Base-by-base conservation (phyloP, 2,888 invertebrate species). In the Chymomyza amoena region DNA sequence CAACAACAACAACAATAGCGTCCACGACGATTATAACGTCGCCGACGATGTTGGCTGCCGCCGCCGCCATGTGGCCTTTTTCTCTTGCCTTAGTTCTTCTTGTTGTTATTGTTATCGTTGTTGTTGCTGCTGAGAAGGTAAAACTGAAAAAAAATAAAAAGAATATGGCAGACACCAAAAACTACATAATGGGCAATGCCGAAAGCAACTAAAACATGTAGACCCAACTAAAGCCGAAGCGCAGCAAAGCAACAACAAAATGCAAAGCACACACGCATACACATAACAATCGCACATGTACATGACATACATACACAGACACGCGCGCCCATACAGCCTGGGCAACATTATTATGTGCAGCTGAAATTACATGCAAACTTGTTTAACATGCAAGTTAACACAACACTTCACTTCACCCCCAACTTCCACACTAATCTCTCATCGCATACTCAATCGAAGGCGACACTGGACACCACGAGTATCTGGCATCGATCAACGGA, bases 151-250 rank as follows among this genome's bases (percentile, higher is more conserved):
- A 67, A 70, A 61, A n/a, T n/a, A 61, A 64, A 45, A 74, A 70
- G 76, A 81, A 83, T 86, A 86, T 81, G 84, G 82, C 81, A 76
- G 75, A 76, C 69, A 61, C 71, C 69, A 61, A 63, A 64, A 59
- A 60, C 68, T 73, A 69, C 70, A 80, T 76, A 74, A 72, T 74
- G 70, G 72, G 59, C 73, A 83, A 67, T 71, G 69, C 67, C 67
- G 57, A 25, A 15, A 54, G 54, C 57, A 57, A 57, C 57, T 57
- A 57, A 57, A 57, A 62, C 45, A 52, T 59, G 51, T 45, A 65
- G 16, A 18, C 25, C 62, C 20, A 70, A 64, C 60, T 62, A 61
- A 69, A 68, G 36, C 51, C 59, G 60, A 52, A 39, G 32, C 54
- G 64, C 6, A n/a, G 16, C 28, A 28, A 16, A 51, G 4, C 52